Percentiles rank a stretch among this genome's conserved stretches.
Evolutionary conservation across 2,113 vertebrate species (phyloP).

Genomic region (Pontoporia blainvillei): DNA sequence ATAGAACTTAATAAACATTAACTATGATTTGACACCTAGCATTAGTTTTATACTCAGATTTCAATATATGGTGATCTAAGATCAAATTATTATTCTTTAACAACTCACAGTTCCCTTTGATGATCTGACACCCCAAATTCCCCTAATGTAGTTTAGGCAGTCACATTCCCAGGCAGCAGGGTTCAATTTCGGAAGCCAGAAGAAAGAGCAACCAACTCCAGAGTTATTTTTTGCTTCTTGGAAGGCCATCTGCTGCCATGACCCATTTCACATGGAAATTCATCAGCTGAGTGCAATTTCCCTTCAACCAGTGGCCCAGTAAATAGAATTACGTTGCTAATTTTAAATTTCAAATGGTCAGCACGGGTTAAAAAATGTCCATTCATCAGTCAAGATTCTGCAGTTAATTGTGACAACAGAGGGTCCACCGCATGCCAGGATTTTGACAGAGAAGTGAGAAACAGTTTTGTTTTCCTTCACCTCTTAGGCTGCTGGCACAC

Average conservation of each 20-base stretch:
- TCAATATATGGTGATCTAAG: neutral
- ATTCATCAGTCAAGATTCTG: conserved; percentile 50
- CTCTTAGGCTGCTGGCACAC: neutral
- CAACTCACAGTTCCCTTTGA: conserved; percentile 53
- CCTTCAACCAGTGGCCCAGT: conserved; percentile 73
- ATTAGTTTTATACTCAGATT: neutral
- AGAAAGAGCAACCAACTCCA: conserved; percentile 65
- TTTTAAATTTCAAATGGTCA: conserved; percentile 77
- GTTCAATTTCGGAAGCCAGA: conserved; percentile 64
- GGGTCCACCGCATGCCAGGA: neutral
- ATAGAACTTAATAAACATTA: neutral
- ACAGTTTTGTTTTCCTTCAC: neutral
- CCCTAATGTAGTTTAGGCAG: conserved; percentile 66
- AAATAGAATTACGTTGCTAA: conserved; percentile 80
- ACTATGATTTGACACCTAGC: neutral
- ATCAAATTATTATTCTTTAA: conserved; percentile 56
- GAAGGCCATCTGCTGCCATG: conserved; percentile 77
- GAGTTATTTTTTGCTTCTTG: conserved; percentile 67
- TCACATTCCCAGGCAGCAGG: conserved; percentile 35
- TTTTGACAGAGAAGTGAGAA: conserved; percentile 56
- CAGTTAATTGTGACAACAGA: conserved; percentile 47
- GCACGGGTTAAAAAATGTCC: conserved; percentile 62
- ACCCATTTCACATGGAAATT: conserved; percentile 80
- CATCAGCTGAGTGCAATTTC: conserved; percentile 69
- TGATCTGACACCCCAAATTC: conserved; percentile 44